Percentiles rank a stretch among this genome's conserved stretches.
These are phyloP conservation scores for Marasmarcha lunaedactyla DNA, from an alignment of 2,888 invertebrate species.

Conservation along the genomic window DNA sequence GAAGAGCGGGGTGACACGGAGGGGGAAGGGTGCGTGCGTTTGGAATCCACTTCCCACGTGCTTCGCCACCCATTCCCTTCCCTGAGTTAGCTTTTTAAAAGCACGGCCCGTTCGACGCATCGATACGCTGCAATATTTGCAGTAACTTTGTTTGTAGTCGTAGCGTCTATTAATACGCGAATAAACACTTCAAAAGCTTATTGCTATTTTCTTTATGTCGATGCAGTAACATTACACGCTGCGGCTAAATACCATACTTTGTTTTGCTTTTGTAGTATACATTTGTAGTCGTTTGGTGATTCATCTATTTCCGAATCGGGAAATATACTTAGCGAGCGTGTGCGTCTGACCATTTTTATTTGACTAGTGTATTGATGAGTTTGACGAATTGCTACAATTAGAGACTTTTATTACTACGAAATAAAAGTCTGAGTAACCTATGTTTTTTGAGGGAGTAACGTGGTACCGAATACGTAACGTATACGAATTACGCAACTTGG, in stretches of 20 bases:
- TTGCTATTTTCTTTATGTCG: constrained; percentile 40
- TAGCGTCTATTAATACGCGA: constrained; percentile 63
- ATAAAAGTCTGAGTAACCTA: no score
- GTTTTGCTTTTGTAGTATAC: constrained; percentile 31
- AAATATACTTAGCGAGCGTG: constrained; percentile 16
- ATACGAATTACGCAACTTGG: no score
- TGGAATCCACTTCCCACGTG: constrained; percentile 69
- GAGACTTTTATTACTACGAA: no score
- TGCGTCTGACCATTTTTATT: constrained; percentile 15
- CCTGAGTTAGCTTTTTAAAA: constrained; percentile 67
- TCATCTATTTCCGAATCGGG: constrained; percentile 27
- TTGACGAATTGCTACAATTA: no score
- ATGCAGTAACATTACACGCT: constrained; percentile 30
- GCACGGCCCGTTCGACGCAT: constrained; percentile 53
- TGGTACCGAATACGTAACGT: no score
- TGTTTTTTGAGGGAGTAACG: no score
- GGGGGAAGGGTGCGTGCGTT: constrained; percentile 62
- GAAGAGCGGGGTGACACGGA: constrained; percentile 24
- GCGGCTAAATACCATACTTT: constrained; percentile 38
- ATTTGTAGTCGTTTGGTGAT: constrained; percentile 23
- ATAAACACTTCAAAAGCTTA: constrained; percentile 44
- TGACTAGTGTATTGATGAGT: no score
- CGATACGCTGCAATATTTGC: constrained; percentile 58
- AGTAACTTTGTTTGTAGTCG: constrained; percentile 63
- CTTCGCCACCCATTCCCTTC: constrained; percentile 53